Evolutionary conservation across 2,888 invertebrate genomes (phyloP).

Genomic region (Rotaria magnacalcarata): DNA sequence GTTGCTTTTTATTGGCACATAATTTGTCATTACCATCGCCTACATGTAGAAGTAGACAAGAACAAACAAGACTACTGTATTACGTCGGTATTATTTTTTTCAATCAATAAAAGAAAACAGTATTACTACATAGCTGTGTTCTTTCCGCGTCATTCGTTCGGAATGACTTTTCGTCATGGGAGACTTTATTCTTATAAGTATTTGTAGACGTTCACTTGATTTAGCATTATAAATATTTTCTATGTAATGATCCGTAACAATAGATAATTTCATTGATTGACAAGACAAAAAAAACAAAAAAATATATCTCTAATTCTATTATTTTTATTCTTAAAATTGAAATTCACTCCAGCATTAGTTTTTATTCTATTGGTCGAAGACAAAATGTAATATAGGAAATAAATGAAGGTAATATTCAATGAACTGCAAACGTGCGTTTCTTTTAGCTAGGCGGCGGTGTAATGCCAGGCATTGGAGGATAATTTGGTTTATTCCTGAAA

Average conservation of each 20-base stretch:
- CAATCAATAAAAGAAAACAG: not conserved
- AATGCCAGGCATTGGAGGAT: constrained; percentile 37
- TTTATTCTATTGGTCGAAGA: not conserved
- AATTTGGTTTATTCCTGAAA: constrained; percentile 42
- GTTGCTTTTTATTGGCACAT: too few relatives aligned
- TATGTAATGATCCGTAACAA: not conserved
- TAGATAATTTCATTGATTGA: not conserved
- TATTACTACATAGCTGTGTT: not conserved
- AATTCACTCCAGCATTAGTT: not conserved
- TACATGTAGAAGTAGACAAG: too few relatives aligned
- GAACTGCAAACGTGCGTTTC: not conserved
- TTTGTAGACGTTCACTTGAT: not conserved
- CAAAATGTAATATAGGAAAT: not conserved
- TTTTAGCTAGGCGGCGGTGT: not conserved
- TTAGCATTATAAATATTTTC: not conserved
- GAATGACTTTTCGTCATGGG: not conserved
- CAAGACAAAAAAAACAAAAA: not conserved
- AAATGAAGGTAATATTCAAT: not conserved
- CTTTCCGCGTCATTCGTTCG: not conserved
- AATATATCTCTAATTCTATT: not conserved
- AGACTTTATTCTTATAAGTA: not conserved
- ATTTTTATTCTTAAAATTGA: not conserved
- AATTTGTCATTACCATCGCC: too few relatives aligned
- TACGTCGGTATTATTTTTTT: not conserved
- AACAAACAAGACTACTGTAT: not conserved